Evolutionary conservation across 2,888 invertebrate species (phyloP), one percentile per base, ranked within the genome.

Genomic region (Sminthurides aquaticus): DNA sequence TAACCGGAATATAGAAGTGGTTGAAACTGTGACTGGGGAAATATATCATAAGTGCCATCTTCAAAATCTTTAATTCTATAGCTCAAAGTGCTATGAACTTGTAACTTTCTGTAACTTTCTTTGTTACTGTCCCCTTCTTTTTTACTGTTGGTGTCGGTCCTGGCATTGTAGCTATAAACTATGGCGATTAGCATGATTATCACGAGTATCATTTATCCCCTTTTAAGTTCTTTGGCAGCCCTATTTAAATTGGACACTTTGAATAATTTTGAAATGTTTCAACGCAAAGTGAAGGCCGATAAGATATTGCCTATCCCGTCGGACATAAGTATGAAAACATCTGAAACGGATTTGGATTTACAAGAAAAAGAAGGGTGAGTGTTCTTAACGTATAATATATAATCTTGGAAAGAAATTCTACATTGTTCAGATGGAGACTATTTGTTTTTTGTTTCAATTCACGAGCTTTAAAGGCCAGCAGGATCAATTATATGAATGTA

Each of bases 341-440:
- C 27, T 52, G 60, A 60, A n/a, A 18, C 52, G 11, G 60, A 60
- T n/a, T 22, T 60, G 20, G 60, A 60, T n/a, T 60, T 60, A 27
- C 60, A 60, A 60, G 60, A 60, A 60, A 60, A 48, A 24, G 60
- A 60, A 60, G 60, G 60, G 60, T 60, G 26, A 60, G 60, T 59
- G n/a, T n/a, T n/a, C n/a, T 24, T 48, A 43, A 43, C 8, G 18
- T 8, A 43, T 18, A 43, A 43, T 43, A 43, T 18, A 43, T 43
- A 11, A 43, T 18, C 8, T 11, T 8, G 8, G 8, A 18, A 11
- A 8, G 43, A 43, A 11, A 43, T 8, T 43, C 8, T 43, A 43
- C 43, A 43, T 11, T 8, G 18, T 43, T 43, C 11, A 11, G 18
- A 49, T 25, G 5, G 5, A 29, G 22, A 27, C 49, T 59, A 43